Evolutionary conservation across 2,797 vertebrate species (phyloP).

Genomic region (Dendrocincla fuliginosa): DNA sequence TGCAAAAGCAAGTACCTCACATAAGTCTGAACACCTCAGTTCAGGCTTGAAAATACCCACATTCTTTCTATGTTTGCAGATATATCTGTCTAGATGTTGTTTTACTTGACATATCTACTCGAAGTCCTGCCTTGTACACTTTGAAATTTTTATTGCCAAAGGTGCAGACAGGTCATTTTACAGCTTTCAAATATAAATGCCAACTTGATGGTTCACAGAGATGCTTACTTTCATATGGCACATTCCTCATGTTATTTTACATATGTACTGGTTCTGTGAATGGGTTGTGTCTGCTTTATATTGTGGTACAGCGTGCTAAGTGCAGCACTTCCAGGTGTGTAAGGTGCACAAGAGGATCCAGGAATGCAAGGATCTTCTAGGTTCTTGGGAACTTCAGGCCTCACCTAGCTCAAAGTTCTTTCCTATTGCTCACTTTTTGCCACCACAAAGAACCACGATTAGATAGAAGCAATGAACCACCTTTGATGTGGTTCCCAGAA

Average conservation of each 20-base stretch:
- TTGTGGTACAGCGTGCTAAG: neutral
- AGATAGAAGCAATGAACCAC: neutral
- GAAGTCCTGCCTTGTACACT: neutral
- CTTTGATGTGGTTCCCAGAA: neutral
- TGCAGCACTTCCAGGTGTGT: neutral
- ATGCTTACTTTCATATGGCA: neutral
- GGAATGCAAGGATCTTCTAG: neutral
- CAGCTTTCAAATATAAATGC: neutral
- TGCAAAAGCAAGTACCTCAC: neutral
- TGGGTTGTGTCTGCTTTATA: neutral
- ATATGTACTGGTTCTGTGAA: neutral
- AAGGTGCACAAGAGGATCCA: neutral
- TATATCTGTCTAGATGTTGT: neutral
- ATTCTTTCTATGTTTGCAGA: neutral
- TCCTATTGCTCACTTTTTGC: neutral
- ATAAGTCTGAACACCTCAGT: neutral
- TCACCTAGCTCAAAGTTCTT: neutral
- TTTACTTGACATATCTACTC: neutral
- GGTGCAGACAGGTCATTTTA: neutral
- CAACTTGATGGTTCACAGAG: neutral
- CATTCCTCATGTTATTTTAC: neutral
- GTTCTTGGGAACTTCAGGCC: neutral
- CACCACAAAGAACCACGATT: fast-evolving
- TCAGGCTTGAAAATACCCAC: neutral
- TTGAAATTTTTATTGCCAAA: neutral